Evolutionary conservation across 2,797 vertebrate genomes (phyloP), one percentile per base, ranked within the genome.

Genomic region (Myripristis jacobus): DNA sequence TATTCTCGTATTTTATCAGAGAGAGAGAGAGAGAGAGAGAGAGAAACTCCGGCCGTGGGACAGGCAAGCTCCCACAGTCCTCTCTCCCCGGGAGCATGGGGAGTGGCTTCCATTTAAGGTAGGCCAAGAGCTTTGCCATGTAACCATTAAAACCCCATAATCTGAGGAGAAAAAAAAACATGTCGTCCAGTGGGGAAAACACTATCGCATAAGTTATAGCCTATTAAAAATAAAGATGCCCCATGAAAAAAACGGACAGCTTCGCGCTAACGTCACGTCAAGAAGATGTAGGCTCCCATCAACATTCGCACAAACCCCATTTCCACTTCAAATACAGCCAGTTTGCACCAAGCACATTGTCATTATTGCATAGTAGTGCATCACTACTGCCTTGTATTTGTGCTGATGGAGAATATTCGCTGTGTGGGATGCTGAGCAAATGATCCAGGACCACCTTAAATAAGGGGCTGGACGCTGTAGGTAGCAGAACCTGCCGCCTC

Each of bases 401-500:
- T 22, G 24, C 16, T 16, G 36, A 13, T 25, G 8, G 15, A 7
- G 34, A 10, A 8, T 36, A 6, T 34, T n/a, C 6, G 2, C 10
- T 27, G 27, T 21, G 46, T 12, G 16, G 18, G 11, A n/a, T 5
- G 58, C 16, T 36, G 2, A 41, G 21, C 36, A 43, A 10, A 18
- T 36, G 24, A 21, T 41, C 16, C 34, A 46, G 83, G 63, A 79
- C 92, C 87, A 91, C 91, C 92, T 93, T 93, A 92, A 93, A 79
- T 70, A 81, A 70, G 80, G 74, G 89, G 88, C 66, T 73, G 85
- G 92, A 79, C 88, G 84, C 62, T 70, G 89, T 69, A 75, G 88
- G 81, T 87, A 79, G 90, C 90, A 84, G 90, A 91, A 60, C 82
- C 88, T 89, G 87, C 92, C 92, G 93, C 94, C 94, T 88, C 91